Evolutionary conservation across 2,113 vertebrate species (phyloP).

Genomic region (Pterocles burchelli): DNA sequence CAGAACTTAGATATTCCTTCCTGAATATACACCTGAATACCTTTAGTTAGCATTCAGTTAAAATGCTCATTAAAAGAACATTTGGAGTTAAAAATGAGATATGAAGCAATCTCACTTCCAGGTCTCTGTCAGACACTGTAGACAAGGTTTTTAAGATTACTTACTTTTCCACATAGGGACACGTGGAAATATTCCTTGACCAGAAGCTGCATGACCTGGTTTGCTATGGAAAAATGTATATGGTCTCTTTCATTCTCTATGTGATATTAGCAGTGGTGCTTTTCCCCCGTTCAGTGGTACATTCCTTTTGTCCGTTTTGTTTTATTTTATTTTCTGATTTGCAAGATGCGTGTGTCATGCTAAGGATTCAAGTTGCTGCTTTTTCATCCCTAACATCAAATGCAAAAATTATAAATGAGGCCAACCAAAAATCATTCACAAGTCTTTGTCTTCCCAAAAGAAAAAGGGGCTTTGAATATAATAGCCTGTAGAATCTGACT

Average conservation of each 20-base stretch:
- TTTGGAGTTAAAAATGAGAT: not conserved
- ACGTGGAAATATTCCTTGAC: not conserved
- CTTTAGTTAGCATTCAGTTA: not conserved
- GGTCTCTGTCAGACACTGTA: not conserved
- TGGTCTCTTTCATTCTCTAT: not conserved
- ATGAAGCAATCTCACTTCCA: not conserved
- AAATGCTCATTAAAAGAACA: not conserved
- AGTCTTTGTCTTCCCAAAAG: not conserved
- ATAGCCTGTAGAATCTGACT: conserved; percentile 6
- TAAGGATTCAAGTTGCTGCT: not conserved
- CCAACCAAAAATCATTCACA: conserved; percentile 29
- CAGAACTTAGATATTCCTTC: not conserved
- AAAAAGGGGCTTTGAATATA: not conserved
- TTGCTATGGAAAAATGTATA: not conserved
- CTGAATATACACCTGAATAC: not conserved
- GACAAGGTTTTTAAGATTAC: not conserved
- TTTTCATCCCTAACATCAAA: conserved; percentile 24
- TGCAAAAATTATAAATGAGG: conserved; percentile 18
- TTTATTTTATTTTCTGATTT: not conserved
- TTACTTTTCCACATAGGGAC: not conserved
- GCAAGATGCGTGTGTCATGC: not conserved
- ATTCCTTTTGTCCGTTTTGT: not conserved
- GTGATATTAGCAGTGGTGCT: not conserved
- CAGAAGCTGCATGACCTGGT: not conserved
- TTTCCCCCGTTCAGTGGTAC: not conserved